Evolutionary conservation across 2,113 vertebrate species (phyloP), one percentile per base, ranked within the genome.

Genomic region (Ophthalmolycus amberensis): DNA sequence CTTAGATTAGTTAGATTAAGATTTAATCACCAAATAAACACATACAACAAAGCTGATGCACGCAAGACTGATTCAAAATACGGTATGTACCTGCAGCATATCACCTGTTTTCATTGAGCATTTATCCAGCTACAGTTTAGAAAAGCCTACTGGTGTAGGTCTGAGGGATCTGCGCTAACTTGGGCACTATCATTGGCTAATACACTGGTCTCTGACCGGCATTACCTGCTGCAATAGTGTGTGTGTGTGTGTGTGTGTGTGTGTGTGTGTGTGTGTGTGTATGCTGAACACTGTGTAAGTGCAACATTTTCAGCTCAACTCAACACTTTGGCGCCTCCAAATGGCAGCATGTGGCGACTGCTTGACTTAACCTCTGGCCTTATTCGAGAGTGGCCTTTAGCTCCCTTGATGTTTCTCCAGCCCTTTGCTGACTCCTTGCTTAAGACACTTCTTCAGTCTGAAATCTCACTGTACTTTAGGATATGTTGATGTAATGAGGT

Each of bases 311-410:
- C 22, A 58, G 25, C 60, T 52, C 18, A 66, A 25, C 67, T 38
- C 40, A 71, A 50, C 42, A n/a, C 80, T 60, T 60, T 83, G 74
- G 68, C 81, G 50, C 81, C 81, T 20, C 68, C 75, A 72, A 11
- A 66, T 66, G 80, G 69, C 6, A 12, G 0, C 3, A 72, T 0
- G 44, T 6, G 8, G 74, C 11, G 29, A 69, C 58, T 54, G 46
- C 27, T 69, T 9, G 16, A 27, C 16, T 34, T 29, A 3, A 69
- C 66, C 44, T 34, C 34, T 34, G 34, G 34, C 34, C 34, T 44
- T 32, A 42, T 38, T 64, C 34, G 1, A 40, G 22, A 8, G n/a
- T 25, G 20, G 9, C 34, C 18, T 63, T 63, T 11, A 12, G 40
- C 14, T 0, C 37, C 20, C 1, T 65, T n/a, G 63, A 25, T 42